phyloP scores from a whole-genome alignment of 2,113 vertebrate species.

The Dicaeum eximium region DNA sequence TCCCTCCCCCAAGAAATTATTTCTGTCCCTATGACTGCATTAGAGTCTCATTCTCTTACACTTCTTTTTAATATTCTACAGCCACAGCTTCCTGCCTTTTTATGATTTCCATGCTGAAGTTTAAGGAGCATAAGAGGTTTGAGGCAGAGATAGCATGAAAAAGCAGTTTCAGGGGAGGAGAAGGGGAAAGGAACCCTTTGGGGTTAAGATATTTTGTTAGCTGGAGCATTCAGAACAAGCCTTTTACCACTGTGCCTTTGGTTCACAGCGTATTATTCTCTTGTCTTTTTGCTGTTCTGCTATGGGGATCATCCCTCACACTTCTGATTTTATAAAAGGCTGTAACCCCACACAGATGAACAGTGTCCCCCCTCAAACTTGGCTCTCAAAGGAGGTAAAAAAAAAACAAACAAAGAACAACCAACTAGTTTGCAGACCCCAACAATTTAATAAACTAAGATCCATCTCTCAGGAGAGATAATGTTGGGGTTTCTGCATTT shows the following conservation, averaged over 20 bases:
- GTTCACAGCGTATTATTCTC: neutral
- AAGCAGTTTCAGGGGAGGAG: neutral
- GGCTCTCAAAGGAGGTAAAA: neutral
- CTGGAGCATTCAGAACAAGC: neutral
- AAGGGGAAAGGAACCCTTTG: neutral
- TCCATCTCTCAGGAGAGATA: neutral
- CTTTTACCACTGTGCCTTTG: neutral
- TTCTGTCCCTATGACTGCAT: neutral
- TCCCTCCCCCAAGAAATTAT: neutral
- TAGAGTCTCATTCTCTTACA: neutral
- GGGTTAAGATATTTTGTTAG: neutral
- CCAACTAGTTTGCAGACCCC: neutral
- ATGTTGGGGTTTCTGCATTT: neutral
- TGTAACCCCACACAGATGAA: neutral
- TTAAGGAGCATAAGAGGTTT: neutral
- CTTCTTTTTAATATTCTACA: neutral
- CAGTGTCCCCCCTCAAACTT: neutral
- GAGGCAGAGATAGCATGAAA: neutral
- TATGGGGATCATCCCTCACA: neutral
- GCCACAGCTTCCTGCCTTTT: neutral
- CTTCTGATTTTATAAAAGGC: neutral
- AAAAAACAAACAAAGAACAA: neutral
- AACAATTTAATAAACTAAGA: neutral
- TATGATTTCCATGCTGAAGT: neutral
- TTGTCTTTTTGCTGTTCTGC: neutral